Conservation (phyloP, 2,888 invertebrate genomes). For the Pterobdella sp. region DNA sequence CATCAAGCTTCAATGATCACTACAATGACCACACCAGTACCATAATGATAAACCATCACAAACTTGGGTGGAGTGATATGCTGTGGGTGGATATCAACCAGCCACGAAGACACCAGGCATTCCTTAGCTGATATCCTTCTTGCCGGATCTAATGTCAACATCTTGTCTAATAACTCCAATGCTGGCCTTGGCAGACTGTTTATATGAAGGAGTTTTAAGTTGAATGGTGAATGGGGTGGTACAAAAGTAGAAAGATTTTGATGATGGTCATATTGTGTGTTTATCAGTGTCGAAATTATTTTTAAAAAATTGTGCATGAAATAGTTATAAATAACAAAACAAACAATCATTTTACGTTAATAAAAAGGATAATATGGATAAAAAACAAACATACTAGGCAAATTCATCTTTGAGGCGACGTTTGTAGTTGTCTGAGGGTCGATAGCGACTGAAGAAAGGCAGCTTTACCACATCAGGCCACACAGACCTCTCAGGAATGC, state of each 20-base stretch:
- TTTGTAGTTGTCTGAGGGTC: slow-evolving; percentile 80
- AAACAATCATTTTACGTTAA: not conserved
- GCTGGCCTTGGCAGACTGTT: slow-evolving; percentile 72
- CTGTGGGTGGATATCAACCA: slow-evolving; percentile 79
- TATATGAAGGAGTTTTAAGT: slow-evolving; percentile 22
- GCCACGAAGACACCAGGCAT: slow-evolving; percentile 83
- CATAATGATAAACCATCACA: slow-evolving; percentile 39
- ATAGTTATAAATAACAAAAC: not conserved
- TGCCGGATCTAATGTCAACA: slow-evolving; percentile 91
- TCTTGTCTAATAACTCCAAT: slow-evolving; percentile 81
- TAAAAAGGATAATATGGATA: not conserved
- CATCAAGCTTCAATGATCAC: too few relatives aligned
- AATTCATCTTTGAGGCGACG: slow-evolving; percentile 85
- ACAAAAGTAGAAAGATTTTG: not conserved
- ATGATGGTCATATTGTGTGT: too few relatives aligned
- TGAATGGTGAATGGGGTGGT: not conserved
- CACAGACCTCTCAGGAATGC: slow-evolving; percentile 86
- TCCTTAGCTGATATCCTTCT: slow-evolving; percentile 86
- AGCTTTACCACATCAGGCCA: slow-evolving; percentile 93
- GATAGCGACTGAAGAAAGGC: slow-evolving; percentile 81
- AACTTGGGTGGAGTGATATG: slow-evolving; percentile 58
- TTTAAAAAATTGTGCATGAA: not conserved
- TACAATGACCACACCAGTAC: too few relatives aligned
- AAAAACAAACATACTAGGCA: slow-evolving; percentile 59
- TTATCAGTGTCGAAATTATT: not conserved